Conservation (phyloP, 2,888 invertebrate genomes). For the Hartigia nigra region DNA sequence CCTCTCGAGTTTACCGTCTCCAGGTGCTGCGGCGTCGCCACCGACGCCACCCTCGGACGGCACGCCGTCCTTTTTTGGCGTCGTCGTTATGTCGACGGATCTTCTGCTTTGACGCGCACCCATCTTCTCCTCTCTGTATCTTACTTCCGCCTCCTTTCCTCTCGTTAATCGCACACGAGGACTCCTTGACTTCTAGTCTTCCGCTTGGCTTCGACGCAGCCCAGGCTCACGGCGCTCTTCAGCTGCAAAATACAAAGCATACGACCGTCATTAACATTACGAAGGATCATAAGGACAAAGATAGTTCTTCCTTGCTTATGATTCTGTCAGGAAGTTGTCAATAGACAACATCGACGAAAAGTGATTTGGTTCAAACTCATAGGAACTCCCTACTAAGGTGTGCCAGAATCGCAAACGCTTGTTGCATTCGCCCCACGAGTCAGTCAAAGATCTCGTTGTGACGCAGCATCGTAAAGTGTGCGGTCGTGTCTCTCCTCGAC, state of each 20-base stretch:
- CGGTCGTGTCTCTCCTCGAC: neutral
- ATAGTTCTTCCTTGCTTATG: neutral
- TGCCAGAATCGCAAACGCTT: neutral
- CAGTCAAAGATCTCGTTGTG: neutral
- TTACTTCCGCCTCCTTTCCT: conserved; percentile 21
- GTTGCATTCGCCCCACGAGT: neutral
- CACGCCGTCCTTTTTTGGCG: conserved; percentile 69
- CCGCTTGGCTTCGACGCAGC: conserved; percentile 6
- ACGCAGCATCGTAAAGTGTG: neutral
- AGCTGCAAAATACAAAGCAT: conserved; percentile 10
- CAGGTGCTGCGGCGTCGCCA: conserved; percentile 67
- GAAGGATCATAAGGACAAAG: neutral
- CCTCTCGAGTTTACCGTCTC: conserved; percentile 76
- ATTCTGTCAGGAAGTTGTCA: neutral
- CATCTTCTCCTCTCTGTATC: conserved; percentile 70
- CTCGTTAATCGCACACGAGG: conserved; percentile 17
- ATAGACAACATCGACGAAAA: neutral
- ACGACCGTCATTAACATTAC: neutral
- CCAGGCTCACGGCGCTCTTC: conserved; percentile 7
- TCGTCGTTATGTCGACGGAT: conserved; percentile 87
- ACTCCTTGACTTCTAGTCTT: conserved; percentile 17
- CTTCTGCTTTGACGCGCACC: conserved; percentile 89
- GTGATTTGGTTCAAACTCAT: neutral
- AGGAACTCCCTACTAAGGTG: neutral
- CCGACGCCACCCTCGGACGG: conserved; percentile 68